Base-by-base conservation (phyloP, 2,113 vertebrate genomes). In the Gallinago undulata region DNA sequence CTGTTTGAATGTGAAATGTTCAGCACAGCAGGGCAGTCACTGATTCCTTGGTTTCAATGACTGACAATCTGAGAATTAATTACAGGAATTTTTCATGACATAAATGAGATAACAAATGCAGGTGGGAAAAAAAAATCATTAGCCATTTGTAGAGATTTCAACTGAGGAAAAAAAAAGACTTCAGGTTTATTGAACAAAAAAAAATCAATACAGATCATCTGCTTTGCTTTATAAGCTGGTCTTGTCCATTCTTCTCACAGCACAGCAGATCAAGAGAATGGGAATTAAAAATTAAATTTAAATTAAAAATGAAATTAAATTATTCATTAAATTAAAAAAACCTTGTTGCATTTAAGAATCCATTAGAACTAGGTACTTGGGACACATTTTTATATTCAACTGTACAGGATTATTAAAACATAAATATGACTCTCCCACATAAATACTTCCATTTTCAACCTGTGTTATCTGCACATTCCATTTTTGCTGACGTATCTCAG, bases 181-280 rank as follows among this genome's bases (percentile, higher is more conserved):
- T 63, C 16, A 41, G 9, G 24, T 45, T 74, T 85, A 33, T 43
- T 72, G 43, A 72, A 75, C 9, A 64, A 60, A 37, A 37, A 37
- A 39, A 43, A 59, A 21, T 31, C 17, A 66, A 48, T 62, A 50
- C 5, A 39, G 37, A 67, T 67, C 8, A 82, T 67, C 13, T 47
- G 10, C 13, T 73, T 72, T 59, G 11, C 12, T 6, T 62, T 19
- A 53, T 33, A 90, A 86, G 17, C 45, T 68, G 73, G 57, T 95
- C 35, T 89, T 94, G 75, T 92, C 48, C 93, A 80, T 87, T 78
- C 80, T 94, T 87, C 17, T 45, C 37, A 74, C 82, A 93, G 51
- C 66, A 92, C 27, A 95, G 87, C 57, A 77, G 59, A 84, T 91
- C 76, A 95, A 96, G 87, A 96, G 83, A 94, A 94, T 50, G 63